Evolutionary conservation across 35 echinoderm and acorn worm species (phyloP).

Genomic region (Ophioderma brevispina): DNA sequence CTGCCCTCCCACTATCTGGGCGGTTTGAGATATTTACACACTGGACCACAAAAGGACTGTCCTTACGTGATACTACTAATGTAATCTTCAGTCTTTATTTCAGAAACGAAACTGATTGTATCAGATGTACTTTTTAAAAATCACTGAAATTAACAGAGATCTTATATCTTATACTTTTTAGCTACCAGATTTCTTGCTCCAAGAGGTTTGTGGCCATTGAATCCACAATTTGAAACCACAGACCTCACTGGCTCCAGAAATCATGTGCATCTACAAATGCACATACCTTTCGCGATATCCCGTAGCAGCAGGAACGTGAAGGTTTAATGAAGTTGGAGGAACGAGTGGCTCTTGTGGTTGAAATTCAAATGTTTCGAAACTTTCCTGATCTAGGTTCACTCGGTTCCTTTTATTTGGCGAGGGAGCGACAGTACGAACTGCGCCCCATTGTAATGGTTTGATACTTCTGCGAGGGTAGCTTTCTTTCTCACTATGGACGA

Average conservation of each 20-base stretch:
- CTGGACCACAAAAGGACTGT: too few relatives aligned
- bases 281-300: neutral
- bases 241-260: neutral
- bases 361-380: neutral
- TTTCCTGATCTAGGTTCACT: neutral
- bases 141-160: too few relatives aligned
- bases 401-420: neutral
- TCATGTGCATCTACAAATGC: neutral
- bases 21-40: too few relatives aligned
- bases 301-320: neutral
- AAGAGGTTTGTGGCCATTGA: neutral
- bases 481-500: neutral
- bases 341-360: neutral
- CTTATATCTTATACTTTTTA: too few relatives aligned
- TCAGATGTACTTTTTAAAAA: too few relatives aligned
- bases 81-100: too few relatives aligned
- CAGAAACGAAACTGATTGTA: too few relatives aligned
- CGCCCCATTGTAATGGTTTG: neutral
- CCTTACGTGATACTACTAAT: too few relatives aligned
- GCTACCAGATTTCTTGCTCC: neutral
- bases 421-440: neutral
- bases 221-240: neutral
- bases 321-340: neutral
- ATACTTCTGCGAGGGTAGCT: neutral
- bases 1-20: too few relatives aligned